Base-by-base conservation (phyloP, 2,888 invertebrate genomes). In the Coremacera marginata region DNA sequence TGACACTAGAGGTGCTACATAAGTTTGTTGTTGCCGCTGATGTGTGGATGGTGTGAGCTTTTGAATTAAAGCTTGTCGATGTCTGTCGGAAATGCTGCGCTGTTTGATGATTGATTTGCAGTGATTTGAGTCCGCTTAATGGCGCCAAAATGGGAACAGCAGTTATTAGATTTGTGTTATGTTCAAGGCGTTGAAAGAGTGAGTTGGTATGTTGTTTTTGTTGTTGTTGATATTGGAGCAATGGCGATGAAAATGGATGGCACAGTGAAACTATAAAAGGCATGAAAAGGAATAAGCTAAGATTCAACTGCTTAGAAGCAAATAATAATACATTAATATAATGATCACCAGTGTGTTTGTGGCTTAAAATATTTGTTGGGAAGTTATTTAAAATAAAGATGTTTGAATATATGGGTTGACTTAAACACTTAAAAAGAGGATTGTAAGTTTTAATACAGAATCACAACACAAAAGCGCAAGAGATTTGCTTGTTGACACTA, bases 101-200 rank as follows among this genome's bases (percentile, higher is more conserved):
- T 27, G 68, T 52, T 77, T 78, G 77, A 5, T 79, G 71, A 79
- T 78, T 82, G 79, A 84, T 78, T 76, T 86, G 86, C 73, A 88
- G 79, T n/a, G 85, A 82, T 79, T 88, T 88, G 3, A 88, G 78
- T 22, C 84, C 82, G 73, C 85, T 85, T 31, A 88, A 77, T 0
- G 87, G 86, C 82, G 84, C 84, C 83, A 87, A 82, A 72, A 87
- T 27, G 77, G 82, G 63, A 84, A 82, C 55, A 82, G 82, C 55
- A 81, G 19, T 62, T 78, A 44, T 79, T 72, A 82, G 83, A 63
- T 82, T 84, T 44, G 81, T 70, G 75, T 82, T 60, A 34, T 52
- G 44, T 77, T 70, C 27, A 9, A 27, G 62, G 62, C 72, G 62
- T 68, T 72, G 51, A 55, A 34, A 55, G 25, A 49, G 57, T 19